phyloP scores from a whole-genome alignment of 2,113 vertebrate genomes.

The Anguilla japonica region DNA sequence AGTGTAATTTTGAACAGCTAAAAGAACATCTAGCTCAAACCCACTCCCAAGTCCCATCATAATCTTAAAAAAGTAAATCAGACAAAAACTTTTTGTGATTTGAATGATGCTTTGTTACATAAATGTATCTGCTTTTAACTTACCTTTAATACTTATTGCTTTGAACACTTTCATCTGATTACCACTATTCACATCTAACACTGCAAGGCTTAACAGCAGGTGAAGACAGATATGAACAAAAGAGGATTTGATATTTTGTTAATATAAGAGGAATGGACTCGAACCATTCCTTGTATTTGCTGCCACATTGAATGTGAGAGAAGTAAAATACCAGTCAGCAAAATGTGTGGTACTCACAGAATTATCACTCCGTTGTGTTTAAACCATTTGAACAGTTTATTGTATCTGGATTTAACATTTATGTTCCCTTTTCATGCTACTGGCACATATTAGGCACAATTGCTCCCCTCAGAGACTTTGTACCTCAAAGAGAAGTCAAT shows the following conservation, averaged over 20 bases:
- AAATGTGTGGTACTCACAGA: background rate
- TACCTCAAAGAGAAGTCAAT: background rate
- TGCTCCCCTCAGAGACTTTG: constrained; percentile 2
- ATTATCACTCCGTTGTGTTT: background rate
- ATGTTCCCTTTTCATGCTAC: background rate
- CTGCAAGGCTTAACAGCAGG: too few relatives aligned
- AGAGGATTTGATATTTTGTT: too few relatives aligned
- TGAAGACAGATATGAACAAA: background rate
- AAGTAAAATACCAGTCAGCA: background rate
- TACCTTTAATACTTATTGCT: too few relatives aligned
- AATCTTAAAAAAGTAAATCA: too few relatives aligned
- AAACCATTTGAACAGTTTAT: background rate
- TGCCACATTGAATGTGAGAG: background rate
- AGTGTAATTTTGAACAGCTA: too few relatives aligned
- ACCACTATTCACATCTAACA: too few relatives aligned
- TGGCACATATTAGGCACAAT: background rate
- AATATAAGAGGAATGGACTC: background rate
- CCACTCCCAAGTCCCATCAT: too few relatives aligned
- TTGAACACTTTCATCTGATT: too few relatives aligned
- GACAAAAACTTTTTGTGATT: too few relatives aligned
- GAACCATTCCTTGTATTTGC: background rate
- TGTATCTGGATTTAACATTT: constrained; percentile 27
- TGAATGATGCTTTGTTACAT: too few relatives aligned
- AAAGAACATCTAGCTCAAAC: too few relatives aligned
- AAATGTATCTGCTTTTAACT: too few relatives aligned